A percentile compares a stretch with the other conserved stretches of the same genome.
These are phyloP conservation scores for Alca torda DNA, from an alignment of 2,797 vertebrate genomes.

Conservation along the genomic window DNA sequence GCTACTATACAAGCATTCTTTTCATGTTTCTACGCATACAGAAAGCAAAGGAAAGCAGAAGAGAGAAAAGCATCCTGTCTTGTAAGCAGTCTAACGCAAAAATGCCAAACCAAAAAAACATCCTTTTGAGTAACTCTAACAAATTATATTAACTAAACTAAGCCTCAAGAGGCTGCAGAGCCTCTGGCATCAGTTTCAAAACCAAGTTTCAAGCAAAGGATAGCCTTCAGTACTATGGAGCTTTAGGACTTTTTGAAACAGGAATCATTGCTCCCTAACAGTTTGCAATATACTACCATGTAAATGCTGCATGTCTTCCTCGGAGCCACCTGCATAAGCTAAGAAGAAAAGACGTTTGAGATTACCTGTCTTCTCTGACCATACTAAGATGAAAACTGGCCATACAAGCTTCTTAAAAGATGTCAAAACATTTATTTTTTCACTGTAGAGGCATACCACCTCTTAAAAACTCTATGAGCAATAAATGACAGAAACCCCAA, in stretches of 20 bases:
- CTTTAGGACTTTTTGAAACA: neutral
- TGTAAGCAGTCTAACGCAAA: neutral
- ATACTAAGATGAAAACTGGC: neutral
- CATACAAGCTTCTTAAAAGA: neutral
- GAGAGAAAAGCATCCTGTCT: neutral
- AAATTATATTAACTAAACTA: neutral
- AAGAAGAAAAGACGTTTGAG: neutral
- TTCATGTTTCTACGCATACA: neutral
- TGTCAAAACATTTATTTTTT: neutral
- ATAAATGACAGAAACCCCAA: neutral
- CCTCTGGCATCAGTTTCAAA: neutral
- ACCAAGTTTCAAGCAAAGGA: neutral
- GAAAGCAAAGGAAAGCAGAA: neutral
- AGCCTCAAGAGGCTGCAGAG: neutral
- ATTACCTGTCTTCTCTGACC: neutral
- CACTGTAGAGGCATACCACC: rapidly evolving
- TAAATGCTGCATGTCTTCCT: neutral
- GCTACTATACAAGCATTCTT: neutral
- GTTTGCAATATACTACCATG: neutral
- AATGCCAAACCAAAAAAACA: neutral
- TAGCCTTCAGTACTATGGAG: neutral
- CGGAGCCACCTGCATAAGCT: neutral
- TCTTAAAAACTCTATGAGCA: neutral
- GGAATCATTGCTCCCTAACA: neutral
- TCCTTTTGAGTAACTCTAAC: neutral